Evolutionary conservation across 2,113 vertebrate species (phyloP).

Genomic region (Cephalopterus ornatus): DNA sequence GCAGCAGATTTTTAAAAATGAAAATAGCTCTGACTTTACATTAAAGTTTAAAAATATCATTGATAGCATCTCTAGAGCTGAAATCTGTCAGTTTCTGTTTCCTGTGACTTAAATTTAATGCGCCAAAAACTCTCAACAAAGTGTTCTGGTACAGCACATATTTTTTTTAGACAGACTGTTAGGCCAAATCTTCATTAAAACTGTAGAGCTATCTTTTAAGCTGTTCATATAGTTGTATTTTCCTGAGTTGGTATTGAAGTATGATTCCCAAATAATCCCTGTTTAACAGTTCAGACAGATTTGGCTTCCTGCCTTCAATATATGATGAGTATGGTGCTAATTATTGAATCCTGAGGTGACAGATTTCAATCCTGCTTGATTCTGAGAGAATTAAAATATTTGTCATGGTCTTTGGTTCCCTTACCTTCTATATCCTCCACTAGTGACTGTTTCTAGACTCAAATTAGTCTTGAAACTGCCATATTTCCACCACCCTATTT

Average conservation of each 20-base stretch:
- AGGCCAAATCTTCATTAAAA: slow-evolving; percentile 12
- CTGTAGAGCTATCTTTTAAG: background rate
- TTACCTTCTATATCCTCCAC: background rate
- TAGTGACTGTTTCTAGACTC: background rate
- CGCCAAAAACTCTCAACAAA: background rate
- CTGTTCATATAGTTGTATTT: background rate
- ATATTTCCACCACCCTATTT: background rate
- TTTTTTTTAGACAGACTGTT: background rate
- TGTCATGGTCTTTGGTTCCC: background rate
- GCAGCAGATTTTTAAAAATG: background rate
- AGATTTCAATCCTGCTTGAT: background rate
- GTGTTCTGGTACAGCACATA: background rate
- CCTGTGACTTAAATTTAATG: background rate
- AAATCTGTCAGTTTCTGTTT: background rate
- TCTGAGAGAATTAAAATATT: background rate
- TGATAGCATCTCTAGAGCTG: background rate
- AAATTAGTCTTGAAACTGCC: background rate
- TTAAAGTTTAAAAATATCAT: background rate
- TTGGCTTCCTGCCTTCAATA: background rate
- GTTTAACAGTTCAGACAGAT: background rate
- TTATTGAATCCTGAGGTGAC: background rate
- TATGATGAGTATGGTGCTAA: background rate
- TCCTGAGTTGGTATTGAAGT: background rate
- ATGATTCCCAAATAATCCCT: background rate
- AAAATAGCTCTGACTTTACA: background rate